Percentiles rank a stretch among this genome's conserved stretches.
Evolutionary conservation across 64 coral and sea anemone species (phyloP).

Genomic region (Astreopora myriophthalma): DNA sequence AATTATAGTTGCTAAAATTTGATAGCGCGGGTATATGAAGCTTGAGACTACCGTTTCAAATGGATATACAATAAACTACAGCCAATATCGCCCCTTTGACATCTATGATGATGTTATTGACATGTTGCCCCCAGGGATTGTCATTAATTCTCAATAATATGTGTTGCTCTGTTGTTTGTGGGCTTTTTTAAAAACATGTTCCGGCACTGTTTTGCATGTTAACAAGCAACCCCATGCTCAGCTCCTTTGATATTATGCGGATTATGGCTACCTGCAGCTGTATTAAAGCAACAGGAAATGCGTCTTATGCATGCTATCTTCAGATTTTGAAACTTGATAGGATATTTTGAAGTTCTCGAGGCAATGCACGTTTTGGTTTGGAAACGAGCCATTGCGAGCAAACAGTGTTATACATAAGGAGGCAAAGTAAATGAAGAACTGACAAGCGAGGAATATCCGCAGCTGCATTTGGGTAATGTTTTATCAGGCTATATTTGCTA

Average conservation of each 20-base stretch:
- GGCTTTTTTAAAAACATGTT: neutral
- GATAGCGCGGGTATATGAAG: too few relatives aligned
- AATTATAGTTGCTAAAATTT: too few relatives aligned
- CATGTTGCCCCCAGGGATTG: neutral
- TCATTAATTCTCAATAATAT: slow-evolving; percentile 16
- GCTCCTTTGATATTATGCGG: neutral
- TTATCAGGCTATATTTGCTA: slow-evolving; percentile 44
- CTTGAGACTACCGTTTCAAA: neutral
- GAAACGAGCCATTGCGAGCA: neutral
- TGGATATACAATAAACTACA: neutral
- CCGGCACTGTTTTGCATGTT: neutral
- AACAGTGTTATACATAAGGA: neutral
- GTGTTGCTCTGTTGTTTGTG: neutral
- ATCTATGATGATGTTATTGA: neutral
- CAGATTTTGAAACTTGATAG: slow-evolving; percentile 34
- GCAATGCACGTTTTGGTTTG: neutral
- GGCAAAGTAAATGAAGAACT: neutral
- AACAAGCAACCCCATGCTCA: neutral
- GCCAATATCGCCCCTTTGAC: neutral
- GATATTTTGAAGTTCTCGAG: neutral
- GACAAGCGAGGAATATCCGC: neutral
- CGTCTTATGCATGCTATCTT: neutral
- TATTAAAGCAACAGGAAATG: neutral
- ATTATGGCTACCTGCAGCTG: neutral
- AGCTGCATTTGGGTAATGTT: slow-evolving; percentile 22